Base-by-base conservation (phyloP, 2,113 vertebrate genomes). In the Cyprinus carpio region DNA sequence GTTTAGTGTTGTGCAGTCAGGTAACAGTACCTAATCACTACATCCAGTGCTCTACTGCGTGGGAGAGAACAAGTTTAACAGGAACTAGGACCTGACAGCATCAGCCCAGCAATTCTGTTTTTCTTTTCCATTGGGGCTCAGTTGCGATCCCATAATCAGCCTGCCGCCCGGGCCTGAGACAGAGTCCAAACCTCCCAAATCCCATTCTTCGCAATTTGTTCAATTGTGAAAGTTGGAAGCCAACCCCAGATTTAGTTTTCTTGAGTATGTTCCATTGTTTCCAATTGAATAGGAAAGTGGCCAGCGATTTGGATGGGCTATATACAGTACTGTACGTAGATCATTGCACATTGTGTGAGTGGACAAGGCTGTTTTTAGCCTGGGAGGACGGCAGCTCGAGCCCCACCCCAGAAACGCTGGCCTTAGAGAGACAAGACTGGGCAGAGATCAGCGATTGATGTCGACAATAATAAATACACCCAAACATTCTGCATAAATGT, bases 201-300 rank as follows among this genome's bases (percentile, higher is more conserved):
- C 88, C 87, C 87, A 92, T 92, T 92, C 91, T 90, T 91, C 88
- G 89, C 91, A 92, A 92, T 93, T 92, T 94, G 93, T 93, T 89
- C 88, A 91, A 90, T 91, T 93, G 90, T 89, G 81, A 90, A 88
- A 92, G 90, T 90, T 91, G 90, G 89, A 91, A 91, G 92, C 89
- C 83, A 54, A 54, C 51, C 16, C 51, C 51, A 72, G 90, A 88
- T 91, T 85, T 0, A 31, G 4, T 83, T 84, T 87, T 72, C 82
- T 88, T 89, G 69, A 87, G 75, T 56, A 90, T 93, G 90, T 87
- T 91, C 85, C 84, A 86, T 87, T 80, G 87, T 87, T 80, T 90
- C 90, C 86, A 89, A 84, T 86, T 82, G 51, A 86, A 88, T 85
- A 86, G 88, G 86, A 91, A 92, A 91, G 88, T 89, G 82, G 72